Evolutionary conservation across 92 coral and sea anemone genomes (phyloP).

Genomic region (Parazoanthus darwini): DNA sequence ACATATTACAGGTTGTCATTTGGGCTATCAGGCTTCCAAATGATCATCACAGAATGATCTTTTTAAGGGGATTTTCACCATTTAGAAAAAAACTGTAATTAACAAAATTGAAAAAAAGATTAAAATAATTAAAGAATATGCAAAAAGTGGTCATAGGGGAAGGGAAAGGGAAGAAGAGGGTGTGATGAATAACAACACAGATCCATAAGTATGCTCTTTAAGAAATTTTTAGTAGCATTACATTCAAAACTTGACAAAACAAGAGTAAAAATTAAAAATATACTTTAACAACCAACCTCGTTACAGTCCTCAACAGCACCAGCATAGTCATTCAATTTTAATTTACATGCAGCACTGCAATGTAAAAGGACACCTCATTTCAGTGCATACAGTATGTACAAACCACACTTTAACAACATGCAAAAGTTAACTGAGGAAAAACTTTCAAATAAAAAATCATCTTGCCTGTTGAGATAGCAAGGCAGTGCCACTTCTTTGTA

Average conservation of each 20-base stretch:
- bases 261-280: conserved; percentile 2
- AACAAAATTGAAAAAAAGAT: too few species aligned
- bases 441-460: background rate
- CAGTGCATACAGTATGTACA: background rate
- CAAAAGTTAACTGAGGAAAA: background rate
- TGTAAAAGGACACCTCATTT: background rate
- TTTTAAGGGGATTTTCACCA: too few species aligned
- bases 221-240: background rate
- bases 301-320: conserved; percentile 77
- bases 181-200: too few species aligned
- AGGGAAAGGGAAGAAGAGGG: background rate
- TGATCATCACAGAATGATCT: too few species aligned
- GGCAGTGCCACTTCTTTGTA: conserved; percentile 70
- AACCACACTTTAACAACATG: background rate
- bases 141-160: too few species aligned
- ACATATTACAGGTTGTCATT: too few species aligned
- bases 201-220: too few species aligned
- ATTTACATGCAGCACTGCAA: conserved; percentile 81
- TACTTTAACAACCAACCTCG: conserved; percentile 59
- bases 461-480: conserved; percentile 83
- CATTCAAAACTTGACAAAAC: background rate
- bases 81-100: too few species aligned
- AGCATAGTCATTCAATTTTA: conserved; percentile 68
- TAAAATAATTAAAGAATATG: too few species aligned
- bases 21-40: too few species aligned